Conservation (phyloP, 2,797 vertebrate species). For the Xiphophorus birchmanni region DNA sequence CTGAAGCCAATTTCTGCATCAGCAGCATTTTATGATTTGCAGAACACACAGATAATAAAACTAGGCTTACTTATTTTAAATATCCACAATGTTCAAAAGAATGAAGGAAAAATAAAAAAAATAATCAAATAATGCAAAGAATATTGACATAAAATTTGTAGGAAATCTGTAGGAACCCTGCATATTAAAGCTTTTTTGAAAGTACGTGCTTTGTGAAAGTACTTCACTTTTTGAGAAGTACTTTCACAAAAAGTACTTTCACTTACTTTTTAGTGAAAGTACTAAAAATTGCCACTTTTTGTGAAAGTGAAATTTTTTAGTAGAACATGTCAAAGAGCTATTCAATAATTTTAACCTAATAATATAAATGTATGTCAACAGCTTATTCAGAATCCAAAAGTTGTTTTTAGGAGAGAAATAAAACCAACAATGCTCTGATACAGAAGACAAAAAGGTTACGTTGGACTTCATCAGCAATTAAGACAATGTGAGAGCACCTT, state of each 20-base stretch:
- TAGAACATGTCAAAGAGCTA: background rate
- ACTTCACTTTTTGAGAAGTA: no score
- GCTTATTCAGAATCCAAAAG: background rate
- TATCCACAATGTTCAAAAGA: background rate
- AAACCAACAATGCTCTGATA: background rate
- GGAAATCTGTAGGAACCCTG: no score
- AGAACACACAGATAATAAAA: background rate
- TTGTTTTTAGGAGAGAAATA: background rate
- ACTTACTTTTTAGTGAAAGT: no score
- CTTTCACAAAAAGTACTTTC: no score
- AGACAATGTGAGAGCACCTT: conserved; percentile 11
- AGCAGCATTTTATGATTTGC: background rate
- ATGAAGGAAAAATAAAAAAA: background rate
- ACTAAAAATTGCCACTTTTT: no score
- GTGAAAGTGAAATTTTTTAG: background rate
- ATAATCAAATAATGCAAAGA: no score
- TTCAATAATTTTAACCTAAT: background rate
- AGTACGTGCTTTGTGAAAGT: no score
- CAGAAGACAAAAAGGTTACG: background rate
- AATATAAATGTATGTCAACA: background rate
- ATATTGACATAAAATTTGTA: background rate
- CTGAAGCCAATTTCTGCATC: background rate
- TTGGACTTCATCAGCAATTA: background rate
- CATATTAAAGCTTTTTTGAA: no score
- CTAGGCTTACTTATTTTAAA: background rate